Evolutionary conservation across 2,113 vertebrate genomes (phyloP).

Genomic region (Melierax canorus): DNA sequence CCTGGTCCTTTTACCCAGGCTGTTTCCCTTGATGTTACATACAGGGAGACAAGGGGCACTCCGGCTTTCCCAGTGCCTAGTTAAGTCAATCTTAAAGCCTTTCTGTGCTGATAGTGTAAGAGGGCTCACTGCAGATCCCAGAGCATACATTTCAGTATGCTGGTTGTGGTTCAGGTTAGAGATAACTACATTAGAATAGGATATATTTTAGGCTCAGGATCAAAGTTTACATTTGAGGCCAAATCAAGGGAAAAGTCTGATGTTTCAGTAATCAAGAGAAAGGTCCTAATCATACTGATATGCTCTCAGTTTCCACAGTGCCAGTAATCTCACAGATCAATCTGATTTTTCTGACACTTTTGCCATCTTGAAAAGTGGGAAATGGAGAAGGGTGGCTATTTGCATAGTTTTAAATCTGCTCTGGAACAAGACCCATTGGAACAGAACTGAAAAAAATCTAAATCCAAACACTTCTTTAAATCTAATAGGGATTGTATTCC

Average conservation of each 20-base stretch:
- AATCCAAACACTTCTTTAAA: neutral
- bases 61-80: neutral
- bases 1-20: neutral
- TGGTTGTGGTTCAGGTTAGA: neutral
- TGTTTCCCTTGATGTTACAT: neutral
- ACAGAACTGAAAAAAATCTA: neutral
- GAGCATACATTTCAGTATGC: neutral
- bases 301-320: neutral
- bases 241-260: neutral
- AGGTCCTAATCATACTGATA: neutral
- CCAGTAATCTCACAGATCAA: neutral
- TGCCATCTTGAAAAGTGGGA: neutral
- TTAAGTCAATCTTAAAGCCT: neutral
- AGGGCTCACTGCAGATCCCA: neutral
- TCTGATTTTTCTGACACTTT: slow-evolving; percentile 10
- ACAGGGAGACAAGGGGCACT: neutral
- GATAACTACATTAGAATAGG: slow-evolving; percentile 3
- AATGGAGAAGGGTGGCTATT: neutral
- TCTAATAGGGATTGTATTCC: neutral
- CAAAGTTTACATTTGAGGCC: slow-evolving; percentile 15
- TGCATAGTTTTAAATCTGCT: neutral
- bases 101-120: neutral
- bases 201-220: slow-evolving; percentile 6
- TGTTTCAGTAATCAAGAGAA: slow-evolving; percentile 12
- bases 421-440: neutral